phyloP scores from a whole-genome alignment of 2,113 vertebrate genomes.

The Amblyornis subalaris region DNA sequence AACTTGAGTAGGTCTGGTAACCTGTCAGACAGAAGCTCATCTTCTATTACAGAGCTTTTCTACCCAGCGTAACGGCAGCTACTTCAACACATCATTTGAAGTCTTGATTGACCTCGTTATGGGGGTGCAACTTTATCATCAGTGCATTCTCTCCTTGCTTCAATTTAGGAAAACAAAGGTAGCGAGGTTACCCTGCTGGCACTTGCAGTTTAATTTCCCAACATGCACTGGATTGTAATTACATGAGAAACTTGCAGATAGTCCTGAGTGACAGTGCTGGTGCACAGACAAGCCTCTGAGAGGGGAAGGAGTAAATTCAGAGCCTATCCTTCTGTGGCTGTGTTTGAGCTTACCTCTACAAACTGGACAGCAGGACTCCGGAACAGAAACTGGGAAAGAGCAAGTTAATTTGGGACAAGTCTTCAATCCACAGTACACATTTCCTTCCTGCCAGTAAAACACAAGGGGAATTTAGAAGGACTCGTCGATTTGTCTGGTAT shows the following conservation, averaged over 20 bases:
- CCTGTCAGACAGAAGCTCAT: neutral
- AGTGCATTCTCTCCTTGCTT: neutral
- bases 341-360: conserved; percentile 72
- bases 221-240: neutral
- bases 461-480: neutral
- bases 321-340: neutral
- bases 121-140: neutral
- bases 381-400: conserved; percentile 71
- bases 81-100: neutral
- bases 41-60: neutral
- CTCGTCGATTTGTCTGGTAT: neutral
- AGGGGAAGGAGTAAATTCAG: neutral
- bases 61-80: neutral
- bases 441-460: conserved; percentile 75
- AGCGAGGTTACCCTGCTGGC: neutral
- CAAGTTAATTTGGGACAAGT: conserved; percentile 79
- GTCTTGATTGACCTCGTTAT: neutral
- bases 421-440: conserved; percentile 79
- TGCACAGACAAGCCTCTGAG: neutral
- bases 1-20: neutral
- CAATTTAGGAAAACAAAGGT: neutral
- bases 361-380: conserved; percentile 76
- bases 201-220: neutral
- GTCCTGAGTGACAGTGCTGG: neutral
- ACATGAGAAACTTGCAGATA: neutral